Conservation (phyloP, 1,140 invertebrate genomes). For the Musca vetustissima region DNA sequence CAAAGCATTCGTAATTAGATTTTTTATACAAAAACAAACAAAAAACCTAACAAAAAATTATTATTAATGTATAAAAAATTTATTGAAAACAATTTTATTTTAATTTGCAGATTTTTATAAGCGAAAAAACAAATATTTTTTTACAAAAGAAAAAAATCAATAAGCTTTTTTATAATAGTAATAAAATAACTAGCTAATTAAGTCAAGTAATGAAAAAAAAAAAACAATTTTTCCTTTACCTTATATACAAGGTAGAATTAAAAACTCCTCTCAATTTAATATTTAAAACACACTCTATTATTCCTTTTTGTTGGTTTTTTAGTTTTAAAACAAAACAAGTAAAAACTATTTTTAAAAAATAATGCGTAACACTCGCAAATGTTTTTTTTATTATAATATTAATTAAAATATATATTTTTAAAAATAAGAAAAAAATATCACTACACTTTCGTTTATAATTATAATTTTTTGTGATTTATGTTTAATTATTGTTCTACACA, state of each 20-base stretch:
- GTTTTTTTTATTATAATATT: not conserved
- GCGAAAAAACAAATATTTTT: too few species aligned
- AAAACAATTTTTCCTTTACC: too few species aligned
- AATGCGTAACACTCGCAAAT: not conserved
- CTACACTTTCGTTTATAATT: conserved; percentile 1
- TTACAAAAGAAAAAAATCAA: too few species aligned
- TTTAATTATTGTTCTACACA: conserved; percentile 38
- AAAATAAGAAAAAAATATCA: not conserved
- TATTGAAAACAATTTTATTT: not conserved
- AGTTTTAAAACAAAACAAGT: not conserved
- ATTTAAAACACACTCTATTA: too few species aligned
- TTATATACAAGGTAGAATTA: too few species aligned
- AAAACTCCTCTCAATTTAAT: too few species aligned
- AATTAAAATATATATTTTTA: not conserved
- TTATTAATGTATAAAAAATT: not conserved
- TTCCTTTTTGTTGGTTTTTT: too few species aligned
- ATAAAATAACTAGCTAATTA: too few species aligned
- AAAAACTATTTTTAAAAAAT: not conserved
- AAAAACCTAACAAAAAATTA: not conserved
- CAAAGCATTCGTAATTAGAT: conserved; percentile 14
- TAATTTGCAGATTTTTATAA: too few species aligned
- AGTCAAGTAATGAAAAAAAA: too few species aligned
- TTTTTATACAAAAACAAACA: conserved; percentile 1
- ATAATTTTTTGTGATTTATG: conserved; percentile 54
- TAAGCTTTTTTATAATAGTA: too few species aligned